Evolutionary conservation across 2,113 vertebrate species (phyloP), one percentile per base, ranked within the genome.

Genomic region (Bungarus multicinctus): DNA sequence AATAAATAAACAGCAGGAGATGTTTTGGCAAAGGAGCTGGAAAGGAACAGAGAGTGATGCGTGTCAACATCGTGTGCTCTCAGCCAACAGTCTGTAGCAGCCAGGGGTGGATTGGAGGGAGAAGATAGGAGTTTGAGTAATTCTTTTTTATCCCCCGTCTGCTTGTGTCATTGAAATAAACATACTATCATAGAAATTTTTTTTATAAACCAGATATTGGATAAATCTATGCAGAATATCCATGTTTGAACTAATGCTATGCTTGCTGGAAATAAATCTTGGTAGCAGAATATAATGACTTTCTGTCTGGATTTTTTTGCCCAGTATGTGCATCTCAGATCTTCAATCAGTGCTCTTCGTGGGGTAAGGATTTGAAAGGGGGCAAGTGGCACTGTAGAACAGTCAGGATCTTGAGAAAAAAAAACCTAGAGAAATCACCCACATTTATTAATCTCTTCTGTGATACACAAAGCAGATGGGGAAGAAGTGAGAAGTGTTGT

Each of bases 1-100:
- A 97, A 97, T 97, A 97, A 97, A 97, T 97, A 97, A 97, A 96
- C 96, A 97, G 96, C 97, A 95, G 94, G 96, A 96, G 94, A 95
- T 96, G 96, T 97, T 97, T 97, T 97, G 96, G 97, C 96, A 96
- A 96, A 95, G 96, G 94, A 94, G 91, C 94, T 96, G 96, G 95
- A 94, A 96, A 96, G 58, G 52, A 95, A 96, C 95, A 95, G 92
- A 95, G 96, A 95, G 94, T 92, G 95, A 87, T 95, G 95, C 0
- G 2, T 91, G 69, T 96, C 92, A 90, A 92, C 0, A 92, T 88
- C 60, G 1, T 69, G 92, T 93, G 92, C 91, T 93, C 93, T 22
- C 90, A 94, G 96, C 95, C 90, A 0, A 0, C 93, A 94, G 91
- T 52, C 93, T 96, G 87, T 87, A 4, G 25, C 92, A 95, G 93